A percentile compares a stretch with the other conserved stretches of the same genome.
Evolutionary conservation across 2,888 invertebrate genomes (phyloP).

Genomic region (Myopa testacea): DNA sequence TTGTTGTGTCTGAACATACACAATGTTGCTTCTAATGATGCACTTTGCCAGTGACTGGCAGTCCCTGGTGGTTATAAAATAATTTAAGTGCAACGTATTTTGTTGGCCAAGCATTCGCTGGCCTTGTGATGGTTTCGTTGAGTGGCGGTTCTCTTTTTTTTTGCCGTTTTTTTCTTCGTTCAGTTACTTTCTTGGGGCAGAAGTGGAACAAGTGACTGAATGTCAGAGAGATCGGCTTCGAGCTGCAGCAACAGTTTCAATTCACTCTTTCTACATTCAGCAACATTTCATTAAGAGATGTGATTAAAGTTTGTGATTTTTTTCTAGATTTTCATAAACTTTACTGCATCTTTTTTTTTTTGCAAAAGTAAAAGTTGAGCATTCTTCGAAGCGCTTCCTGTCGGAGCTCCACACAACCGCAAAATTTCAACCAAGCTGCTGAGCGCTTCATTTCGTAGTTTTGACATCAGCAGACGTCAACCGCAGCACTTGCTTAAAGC

Average conservation of each 20-base stretch:
- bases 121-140: constrained; percentile 1
- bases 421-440: too few relatives aligned
- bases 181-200: neutral
- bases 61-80: neutral
- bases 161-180: neutral
- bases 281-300: too few relatives aligned
- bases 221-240: neutral
- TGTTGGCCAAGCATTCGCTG: neutral
- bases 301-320: too few relatives aligned
- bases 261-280: neutral
- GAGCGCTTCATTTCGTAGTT: too few relatives aligned
- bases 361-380: too few relatives aligned
- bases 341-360: too few relatives aligned
- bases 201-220: neutral
- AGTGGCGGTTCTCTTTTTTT: neutral
- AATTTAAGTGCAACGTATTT: neutral
- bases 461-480: too few relatives aligned
- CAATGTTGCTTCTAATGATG: neutral
- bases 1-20: neutral
- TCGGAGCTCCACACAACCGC: too few relatives aligned
- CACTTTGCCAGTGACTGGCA: neutral
- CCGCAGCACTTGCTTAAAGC: too few relatives aligned
- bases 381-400: too few relatives aligned
- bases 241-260: neutral
- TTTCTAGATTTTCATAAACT: too few relatives aligned